A percentile compares a stretch with the other conserved stretches of the same genome.
These are phyloP conservation scores for Daubentonia madagascariensis DNA, from an alignment of 2,113 vertebrate species.

Conservation along the genomic window DNA sequence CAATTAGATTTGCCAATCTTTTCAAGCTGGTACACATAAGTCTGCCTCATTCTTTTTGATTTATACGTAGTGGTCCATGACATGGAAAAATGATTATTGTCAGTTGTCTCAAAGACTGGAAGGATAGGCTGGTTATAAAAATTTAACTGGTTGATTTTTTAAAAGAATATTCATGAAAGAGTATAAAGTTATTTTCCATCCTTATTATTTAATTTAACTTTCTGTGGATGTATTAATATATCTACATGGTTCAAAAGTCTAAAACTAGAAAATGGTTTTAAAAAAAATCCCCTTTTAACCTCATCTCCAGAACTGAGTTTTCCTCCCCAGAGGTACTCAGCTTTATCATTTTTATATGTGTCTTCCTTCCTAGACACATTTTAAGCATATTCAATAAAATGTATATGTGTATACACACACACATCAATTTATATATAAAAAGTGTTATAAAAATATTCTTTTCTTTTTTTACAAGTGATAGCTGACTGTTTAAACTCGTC, in stretches of 20 bases:
- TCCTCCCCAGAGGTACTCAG: background rate
- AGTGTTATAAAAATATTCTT: no score
- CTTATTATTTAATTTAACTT: background rate
- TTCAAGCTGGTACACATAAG: background rate
- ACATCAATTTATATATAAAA: background rate
- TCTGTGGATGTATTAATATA: background rate
- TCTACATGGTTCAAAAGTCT: background rate
- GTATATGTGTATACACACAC: background rate
- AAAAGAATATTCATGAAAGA: background rate
- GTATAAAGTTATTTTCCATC: background rate
- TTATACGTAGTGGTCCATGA: rapidly evolving
- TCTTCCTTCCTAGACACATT: background rate
- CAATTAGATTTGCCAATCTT: background rate
- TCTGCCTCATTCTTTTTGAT: background rate
- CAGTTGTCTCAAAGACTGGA: background rate
- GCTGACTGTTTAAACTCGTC: background rate
- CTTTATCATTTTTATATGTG: background rate
- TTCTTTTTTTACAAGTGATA: background rate
- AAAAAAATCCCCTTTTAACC: background rate
- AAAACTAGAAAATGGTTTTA: background rate
- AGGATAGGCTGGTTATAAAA: background rate
- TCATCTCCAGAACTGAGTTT: background rate
- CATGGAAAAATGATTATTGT: background rate
- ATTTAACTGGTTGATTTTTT: background rate
- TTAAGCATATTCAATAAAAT: background rate